Percentiles rank a stretch among this genome's conserved stretches.
These are phyloP conservation scores for Sarotherodon lohbergeri DNA, from an alignment of 2,113 vertebrate species.

Conservation along the genomic window DNA sequence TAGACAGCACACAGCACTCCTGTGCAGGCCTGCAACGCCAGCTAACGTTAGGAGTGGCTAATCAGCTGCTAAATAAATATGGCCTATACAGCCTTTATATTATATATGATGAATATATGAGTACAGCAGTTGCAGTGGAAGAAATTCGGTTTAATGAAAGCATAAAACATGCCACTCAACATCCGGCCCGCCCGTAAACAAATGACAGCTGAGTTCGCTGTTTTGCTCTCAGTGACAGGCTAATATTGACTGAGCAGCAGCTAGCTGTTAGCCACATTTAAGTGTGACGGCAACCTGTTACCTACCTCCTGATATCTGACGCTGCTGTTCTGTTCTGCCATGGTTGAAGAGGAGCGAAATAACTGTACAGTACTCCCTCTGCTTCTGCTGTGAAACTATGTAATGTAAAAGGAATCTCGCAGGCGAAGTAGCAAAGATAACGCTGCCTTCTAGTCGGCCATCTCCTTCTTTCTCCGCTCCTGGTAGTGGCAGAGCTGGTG, in stretches of 20 bases:
- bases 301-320: constrained; percentile 75
- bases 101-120: not conserved
- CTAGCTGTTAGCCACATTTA: constrained; percentile 8
- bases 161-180: rapidly evolving
- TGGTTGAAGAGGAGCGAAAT: constrained; percentile 20
- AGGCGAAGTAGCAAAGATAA: not conserved
- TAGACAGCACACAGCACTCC: not conserved
- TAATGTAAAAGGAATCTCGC: not conserved
- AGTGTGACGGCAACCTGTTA: not conserved
- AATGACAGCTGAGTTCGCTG: not conserved
- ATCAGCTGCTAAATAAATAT: not conserved
- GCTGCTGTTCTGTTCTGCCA: constrained; percentile 71
- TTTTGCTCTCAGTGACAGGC: not conserved
- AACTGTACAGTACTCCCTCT: not conserved
- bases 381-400: not conserved
- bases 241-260: not conserved
- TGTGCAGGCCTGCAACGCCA: not conserved
- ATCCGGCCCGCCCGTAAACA: not conserved
- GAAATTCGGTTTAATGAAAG: not conserved
- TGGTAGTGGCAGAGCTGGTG: not conserved
- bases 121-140: no score
- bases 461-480: constrained; percentile 28
- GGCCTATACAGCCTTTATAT: not conserved
- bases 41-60: not conserved
- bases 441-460: constrained; percentile 43